Evolutionary conservation across 2,797 vertebrate species (phyloP), one percentile per base, ranked within the genome.

Genomic region (Perodicticus potto): DNA sequence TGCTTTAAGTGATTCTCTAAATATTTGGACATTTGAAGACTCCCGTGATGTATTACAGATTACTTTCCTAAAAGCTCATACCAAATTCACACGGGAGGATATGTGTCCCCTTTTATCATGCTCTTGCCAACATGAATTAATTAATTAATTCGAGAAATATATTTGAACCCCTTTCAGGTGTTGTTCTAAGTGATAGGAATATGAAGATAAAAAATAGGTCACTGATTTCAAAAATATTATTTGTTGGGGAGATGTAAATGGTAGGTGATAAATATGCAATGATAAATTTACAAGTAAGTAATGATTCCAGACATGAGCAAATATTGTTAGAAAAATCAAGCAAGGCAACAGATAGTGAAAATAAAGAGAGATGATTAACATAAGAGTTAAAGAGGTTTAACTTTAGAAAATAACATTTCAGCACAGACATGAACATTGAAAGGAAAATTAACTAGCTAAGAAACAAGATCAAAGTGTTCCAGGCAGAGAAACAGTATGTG

Each of bases 21-120:
- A 74, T 5, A 23, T 63, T 63, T 86, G 17, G 32, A 1, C 63
- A 74, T 63, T 73, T 55, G 61, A 86, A 69, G 25, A 72, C 32
- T 76, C 12, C 7, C 23, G 9, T 34, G 45, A 43, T 4, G 10
- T 32, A 34, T 22, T 72, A n/a, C 3, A 67, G 77, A n/a, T 84
- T 32, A 23, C 19, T 93, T 61, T 86, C 59, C 87, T 96, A n/a
- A 85, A 95, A 77, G 19, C 6, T 57, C 27, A 34, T 59, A 74
- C 57, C 29, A 73, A 67, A 22, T 83, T 84, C 70, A 84, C 25
- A 34, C 2, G 29, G 37, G 32, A 43, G 1, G 19, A 3, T 55
- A 49, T 88, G 19, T 43, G 29, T 43, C n/a, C 93, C 37, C 20
- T 84, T 93, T 65, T 49, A 7, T 29, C 23, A 25, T 8, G 5